A percentile compares a stretch with the other conserved stretches of the same genome.
Conservation (phyloP, 2,113 vertebrate genomes). For the Cavia porcellus region DNA sequence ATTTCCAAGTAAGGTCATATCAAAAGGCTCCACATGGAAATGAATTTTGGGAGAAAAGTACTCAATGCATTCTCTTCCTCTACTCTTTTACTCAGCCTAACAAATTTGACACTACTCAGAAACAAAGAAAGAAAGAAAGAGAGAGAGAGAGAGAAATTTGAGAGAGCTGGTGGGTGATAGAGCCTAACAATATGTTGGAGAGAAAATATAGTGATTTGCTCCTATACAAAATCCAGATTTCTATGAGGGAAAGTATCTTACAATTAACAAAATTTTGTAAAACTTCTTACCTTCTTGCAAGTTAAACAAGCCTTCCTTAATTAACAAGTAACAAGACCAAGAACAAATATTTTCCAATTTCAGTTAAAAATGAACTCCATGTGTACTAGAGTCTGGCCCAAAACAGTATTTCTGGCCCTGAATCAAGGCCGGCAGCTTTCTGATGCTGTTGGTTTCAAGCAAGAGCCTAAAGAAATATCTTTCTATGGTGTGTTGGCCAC, state of each 20-base stretch:
- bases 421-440: no score
- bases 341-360: no score
- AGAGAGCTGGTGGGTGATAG: background rate
- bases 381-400: no score
- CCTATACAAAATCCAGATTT: background rate
- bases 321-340: no score
- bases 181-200: background rate
- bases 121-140: background rate
- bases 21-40: background rate
- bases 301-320: no score
- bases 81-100: background rate
- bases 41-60: background rate
- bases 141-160: no score
- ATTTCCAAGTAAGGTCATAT: background rate
- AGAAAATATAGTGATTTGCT: background rate
- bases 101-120: background rate
- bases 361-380: no score
- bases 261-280: background rate
- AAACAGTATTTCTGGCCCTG: no score
- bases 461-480: no score
- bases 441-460: no score
- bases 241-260: background rate
- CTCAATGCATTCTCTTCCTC: background rate
- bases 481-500: no score
- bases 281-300: no score